These are phyloP conservation scores for Spinibarbus caldwelli DNA, from an alignment of 2,797 vertebrate species.

Conservation along the genomic window DNA sequence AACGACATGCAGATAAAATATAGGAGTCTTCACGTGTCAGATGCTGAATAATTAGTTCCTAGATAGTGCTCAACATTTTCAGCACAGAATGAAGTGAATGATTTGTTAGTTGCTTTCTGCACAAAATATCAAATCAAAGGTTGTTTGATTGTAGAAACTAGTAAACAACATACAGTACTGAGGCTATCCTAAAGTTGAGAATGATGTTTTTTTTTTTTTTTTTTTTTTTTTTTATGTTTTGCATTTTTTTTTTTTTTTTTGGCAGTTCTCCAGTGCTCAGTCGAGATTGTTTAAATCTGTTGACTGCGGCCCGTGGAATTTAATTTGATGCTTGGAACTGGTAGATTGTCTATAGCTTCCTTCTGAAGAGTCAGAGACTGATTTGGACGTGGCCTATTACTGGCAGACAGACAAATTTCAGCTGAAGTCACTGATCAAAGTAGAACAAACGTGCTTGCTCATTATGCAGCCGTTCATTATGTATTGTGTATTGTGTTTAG, in stretches of 20 bases:
- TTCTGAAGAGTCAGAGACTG: background rate
- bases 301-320: background rate
- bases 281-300: background rate
- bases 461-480: background rate
- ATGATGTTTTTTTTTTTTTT: too few relatives aligned
- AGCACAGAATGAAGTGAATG: background rate
- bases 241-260: too few relatives aligned
- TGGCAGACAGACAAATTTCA: background rate
- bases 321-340: background rate
- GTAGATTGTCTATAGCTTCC: background rate
- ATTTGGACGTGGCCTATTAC: background rate
- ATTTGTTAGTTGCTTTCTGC: background rate
- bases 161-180: background rate
- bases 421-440: background rate
- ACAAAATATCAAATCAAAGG: background rate
- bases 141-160: background rate
- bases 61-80: background rate
- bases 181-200: background rate
- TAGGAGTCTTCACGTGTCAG: conserved; percentile 1
- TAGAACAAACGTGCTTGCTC: background rate
- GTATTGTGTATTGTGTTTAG: too few relatives aligned
- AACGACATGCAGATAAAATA: background rate
- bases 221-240: background rate
- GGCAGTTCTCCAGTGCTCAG: background rate
- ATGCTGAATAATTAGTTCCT: conserved; percentile 10